Percentiles rank a stretch among this genome's conserved stretches.
Evolutionary conservation across 2,797 vertebrate genomes (phyloP).

Genomic region (Xiphophorus birchmanni): DNA sequence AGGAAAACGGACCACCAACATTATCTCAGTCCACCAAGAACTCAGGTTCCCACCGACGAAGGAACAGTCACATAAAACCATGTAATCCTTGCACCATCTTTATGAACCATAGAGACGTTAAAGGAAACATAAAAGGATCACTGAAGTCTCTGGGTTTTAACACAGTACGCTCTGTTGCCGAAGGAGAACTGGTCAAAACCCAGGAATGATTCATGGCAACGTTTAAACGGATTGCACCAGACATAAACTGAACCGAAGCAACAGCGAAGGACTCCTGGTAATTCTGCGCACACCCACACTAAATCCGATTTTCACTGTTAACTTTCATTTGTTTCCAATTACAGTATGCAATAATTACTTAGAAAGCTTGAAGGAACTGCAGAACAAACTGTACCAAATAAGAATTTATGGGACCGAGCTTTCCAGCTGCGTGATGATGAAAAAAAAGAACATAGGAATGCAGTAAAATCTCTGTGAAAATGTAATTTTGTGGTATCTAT

Average conservation of each 20-base stretch:
- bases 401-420: background rate
- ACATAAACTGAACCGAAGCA: background rate
- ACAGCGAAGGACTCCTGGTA: background rate
- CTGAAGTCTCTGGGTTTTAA: background rate
- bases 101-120: background rate
- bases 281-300: background rate
- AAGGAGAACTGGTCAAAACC: background rate
- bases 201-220: background rate
- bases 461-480: background rate
- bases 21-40: background rate
- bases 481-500: background rate
- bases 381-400: conserved; percentile 1
- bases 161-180: background rate
- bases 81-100: background rate
- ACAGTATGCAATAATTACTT: background rate
- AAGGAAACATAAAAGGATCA: background rate
- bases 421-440: background rate
- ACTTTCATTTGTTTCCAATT: background rate
- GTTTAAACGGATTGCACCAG: background rate
- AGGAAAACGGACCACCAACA: background rate
- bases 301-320: background rate
- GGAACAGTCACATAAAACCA: background rate
- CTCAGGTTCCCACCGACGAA: background rate
- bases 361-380: background rate
- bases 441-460: background rate